phyloP scores from a whole-genome alignment of 1,140 invertebrate species.

The Hylyphantes graminicola region DNA sequence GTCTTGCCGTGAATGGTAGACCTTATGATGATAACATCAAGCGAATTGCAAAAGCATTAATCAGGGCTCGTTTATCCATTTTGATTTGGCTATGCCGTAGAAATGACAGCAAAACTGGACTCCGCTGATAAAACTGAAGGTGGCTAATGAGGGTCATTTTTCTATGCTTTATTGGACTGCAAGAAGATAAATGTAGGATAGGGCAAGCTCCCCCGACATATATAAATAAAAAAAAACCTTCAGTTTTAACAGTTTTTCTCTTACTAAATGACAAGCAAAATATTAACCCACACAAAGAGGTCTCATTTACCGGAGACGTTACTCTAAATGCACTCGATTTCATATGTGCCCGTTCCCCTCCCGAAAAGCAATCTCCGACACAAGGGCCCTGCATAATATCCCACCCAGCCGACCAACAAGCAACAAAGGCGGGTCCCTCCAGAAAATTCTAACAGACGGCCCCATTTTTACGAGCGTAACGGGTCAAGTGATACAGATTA shows the following conservation, averaged over 20 bases:
- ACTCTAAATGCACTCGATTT: neutral
- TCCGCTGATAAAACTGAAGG: too few species aligned
- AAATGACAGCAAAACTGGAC: too few species aligned
- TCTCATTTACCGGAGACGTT: neutral
- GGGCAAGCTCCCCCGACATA: neutral
- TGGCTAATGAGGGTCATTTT: too few species aligned
- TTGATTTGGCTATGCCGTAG: too few species aligned
- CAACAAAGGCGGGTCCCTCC: conserved; percentile 10
- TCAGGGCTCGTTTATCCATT: too few species aligned
- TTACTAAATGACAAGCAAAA: neutral
- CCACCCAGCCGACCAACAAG: neutral
- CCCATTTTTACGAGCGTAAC: conserved; percentile 39
- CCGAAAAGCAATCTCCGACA: neutral
- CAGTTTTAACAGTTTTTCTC: neutral
- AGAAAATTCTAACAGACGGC: conserved; percentile 37
- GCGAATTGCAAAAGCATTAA: too few species aligned
- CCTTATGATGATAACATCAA: too few species aligned
- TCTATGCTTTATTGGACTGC: too few species aligned
- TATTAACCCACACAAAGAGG: neutral
- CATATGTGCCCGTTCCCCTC: neutral
- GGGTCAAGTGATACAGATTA: conserved; percentile 50
- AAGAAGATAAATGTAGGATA: too few species aligned
- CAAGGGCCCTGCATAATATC: conserved; percentile 16
- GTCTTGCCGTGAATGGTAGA: too few species aligned
- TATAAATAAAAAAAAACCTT: neutral